Evolutionary conservation across 2,797 vertebrate genomes (phyloP).

Genomic region (Moxostoma hubbsi): DNA sequence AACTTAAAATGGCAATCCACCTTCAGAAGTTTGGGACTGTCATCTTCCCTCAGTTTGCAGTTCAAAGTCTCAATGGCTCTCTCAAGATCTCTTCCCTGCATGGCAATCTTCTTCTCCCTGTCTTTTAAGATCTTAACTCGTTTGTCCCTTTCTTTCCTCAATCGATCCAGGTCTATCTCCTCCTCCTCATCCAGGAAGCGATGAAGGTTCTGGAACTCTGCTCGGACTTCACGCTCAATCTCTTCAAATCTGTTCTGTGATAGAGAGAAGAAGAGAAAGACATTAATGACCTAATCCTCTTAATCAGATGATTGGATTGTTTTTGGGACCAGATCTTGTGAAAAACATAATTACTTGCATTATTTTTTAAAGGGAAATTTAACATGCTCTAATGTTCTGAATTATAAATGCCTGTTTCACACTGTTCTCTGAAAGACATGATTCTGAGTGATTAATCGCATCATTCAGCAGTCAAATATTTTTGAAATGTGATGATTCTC

Average conservation of each 20-base stretch:
- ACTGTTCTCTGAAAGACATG: not conserved
- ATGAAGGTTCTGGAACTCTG: slow-evolving; percentile 80
- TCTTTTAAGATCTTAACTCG: slow-evolving; percentile 75
- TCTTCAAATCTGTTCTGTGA: slow-evolving; percentile 72
- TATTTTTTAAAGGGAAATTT: not conserved
- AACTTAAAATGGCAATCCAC: slow-evolving; percentile 61
- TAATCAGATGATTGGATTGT: too few relatives aligned
- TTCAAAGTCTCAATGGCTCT: slow-evolving; percentile 74
- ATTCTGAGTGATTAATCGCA: too few relatives aligned
- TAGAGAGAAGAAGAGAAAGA: not conserved
- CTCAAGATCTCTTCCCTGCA: slow-evolving; percentile 74
- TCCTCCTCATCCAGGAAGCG: slow-evolving; percentile 78
- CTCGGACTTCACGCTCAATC: slow-evolving; percentile 75
- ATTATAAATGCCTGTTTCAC: not conserved
- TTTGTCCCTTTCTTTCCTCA: slow-evolving; percentile 72
- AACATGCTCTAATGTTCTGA: too few relatives aligned
- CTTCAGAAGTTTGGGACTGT: slow-evolving; percentile 75
- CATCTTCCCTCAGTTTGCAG: slow-evolving; percentile 76
- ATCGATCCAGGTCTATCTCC: slow-evolving; percentile 69
- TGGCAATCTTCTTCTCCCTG: slow-evolving; percentile 75
- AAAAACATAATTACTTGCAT: too few relatives aligned
- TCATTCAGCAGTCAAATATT: not conserved
- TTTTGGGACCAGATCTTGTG: too few relatives aligned
- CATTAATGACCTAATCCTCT: not conserved
- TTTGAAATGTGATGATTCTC: too few relatives aligned